Evolutionary conservation across 2,797 vertebrate genomes (phyloP).

Genomic region (Lagorchestes hirsutus): DNA sequence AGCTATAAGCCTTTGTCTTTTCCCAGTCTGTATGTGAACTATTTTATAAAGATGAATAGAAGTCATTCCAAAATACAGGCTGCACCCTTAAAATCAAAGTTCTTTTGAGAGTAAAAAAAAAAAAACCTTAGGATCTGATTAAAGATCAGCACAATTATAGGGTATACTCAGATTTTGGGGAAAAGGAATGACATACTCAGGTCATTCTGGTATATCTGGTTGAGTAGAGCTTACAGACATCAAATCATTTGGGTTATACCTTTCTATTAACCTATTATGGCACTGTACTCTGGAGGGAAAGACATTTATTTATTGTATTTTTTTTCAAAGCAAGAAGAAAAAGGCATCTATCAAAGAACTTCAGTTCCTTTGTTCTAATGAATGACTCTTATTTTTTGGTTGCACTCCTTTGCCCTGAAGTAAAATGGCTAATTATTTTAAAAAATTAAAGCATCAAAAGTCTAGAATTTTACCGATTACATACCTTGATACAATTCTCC

Average conservation of each 20-base stretch:
- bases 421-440: constrained; percentile 21
- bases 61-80: not conserved
- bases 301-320: not conserved
- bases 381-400: constrained; percentile 40
- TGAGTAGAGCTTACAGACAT: not conserved
- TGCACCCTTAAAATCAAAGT: not conserved
- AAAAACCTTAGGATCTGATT: not conserved
- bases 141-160: not conserved
- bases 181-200: not conserved
- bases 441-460: constrained; percentile 14
- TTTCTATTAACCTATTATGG: not conserved
- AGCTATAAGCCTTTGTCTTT: not conserved
- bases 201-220: not conserved
- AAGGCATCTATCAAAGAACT: constrained; percentile 9
- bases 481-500: constrained; percentile 95
- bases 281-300: not conserved
- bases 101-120: not conserved
- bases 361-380: constrained; percentile 27
- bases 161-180: not conserved
- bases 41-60: not conserved
- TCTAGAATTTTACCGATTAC: constrained; percentile 66
- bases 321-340: constrained; percentile 1
- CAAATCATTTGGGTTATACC: not conserved
- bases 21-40: not conserved
- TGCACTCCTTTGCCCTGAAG: constrained; percentile 27